Base-by-base conservation (phyloP, 2,888 invertebrate species). In the Microdon myrmicae region DNA sequence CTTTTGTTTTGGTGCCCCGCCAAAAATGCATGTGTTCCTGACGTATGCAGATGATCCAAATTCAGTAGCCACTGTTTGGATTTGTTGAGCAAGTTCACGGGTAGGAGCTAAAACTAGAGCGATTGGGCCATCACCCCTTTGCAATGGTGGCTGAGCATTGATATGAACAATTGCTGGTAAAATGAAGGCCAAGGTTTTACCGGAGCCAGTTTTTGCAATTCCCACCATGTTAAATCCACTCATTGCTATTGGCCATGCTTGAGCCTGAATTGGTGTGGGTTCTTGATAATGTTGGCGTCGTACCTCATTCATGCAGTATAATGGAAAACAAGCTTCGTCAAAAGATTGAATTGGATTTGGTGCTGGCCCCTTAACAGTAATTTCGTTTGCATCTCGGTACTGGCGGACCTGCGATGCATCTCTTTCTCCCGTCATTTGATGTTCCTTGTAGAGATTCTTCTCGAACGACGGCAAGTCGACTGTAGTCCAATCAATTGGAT, bases 121-220 rank as follows among this genome's bases (percentile, higher is more conserved):
- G 72, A 92, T 88, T 0, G 94, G 94, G 1, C 94, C 94, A 78
- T 94, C 93, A 1, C 90, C 89, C 23, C 87, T 84, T 67, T 86
- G 83, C 23, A 93, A 80, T 2, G 88, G 86, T 32, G 86, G 87
- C 75, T 93, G 92, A 71, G 90, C 87, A 70, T 88, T 90, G 47
- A 93, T 92, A 76, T 94, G 94, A 32, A 94, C 89, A 74, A 94
- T 89, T 13, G 91, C 90, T 67, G 94, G 94, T 49, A 90, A 76
- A 67, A 89, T 89, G 75, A 90, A 92, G 70, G 87, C 89, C 10
- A 90, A 81, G 2, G 90, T 90, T 74, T 90, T 90, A 37, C 90
- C 90, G n/a, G 89, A 89, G 5, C 90, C 90, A 22, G 90, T 90
- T 78, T 91, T 90, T 6, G 92, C 93, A 72, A 93, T 91, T 10